Percentiles rank a stretch among this genome's conserved stretches.
phyloP scores from a whole-genome alignment of 2,113 vertebrate species.

The Bubo blakistoni region DNA sequence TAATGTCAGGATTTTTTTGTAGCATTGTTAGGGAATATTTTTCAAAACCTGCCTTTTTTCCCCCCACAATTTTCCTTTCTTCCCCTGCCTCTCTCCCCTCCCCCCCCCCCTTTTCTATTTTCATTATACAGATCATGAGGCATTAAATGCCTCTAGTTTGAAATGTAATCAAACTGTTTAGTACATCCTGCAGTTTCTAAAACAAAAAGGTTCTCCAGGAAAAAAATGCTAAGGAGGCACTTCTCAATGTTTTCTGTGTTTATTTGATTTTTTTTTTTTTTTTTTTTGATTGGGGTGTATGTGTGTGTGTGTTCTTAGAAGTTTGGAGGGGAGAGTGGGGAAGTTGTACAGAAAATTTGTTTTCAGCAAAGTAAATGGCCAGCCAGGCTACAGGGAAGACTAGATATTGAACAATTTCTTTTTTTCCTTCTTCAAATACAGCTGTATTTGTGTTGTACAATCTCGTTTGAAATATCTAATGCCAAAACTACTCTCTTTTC shows the following conservation, averaged over 20 bases:
- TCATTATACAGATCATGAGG: neutral
- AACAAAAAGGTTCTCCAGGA: neutral
- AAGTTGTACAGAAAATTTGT: neutral
- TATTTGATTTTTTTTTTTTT: neutral
- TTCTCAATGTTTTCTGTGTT: neutral
- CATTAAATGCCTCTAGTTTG: neutral
- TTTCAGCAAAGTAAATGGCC: neutral
- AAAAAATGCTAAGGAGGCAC: neutral
- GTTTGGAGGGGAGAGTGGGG: neutral
- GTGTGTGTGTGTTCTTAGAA: neutral
- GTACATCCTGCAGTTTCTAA: neutral
- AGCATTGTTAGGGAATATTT: conserved; percentile 72
- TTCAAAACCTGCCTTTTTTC: neutral
- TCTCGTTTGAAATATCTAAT: neutral
- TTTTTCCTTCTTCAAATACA: neutral
- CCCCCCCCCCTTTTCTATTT: neutral
- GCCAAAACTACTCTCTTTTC: neutral
- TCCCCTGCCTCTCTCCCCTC: no score
- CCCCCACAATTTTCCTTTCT: conserved; percentile 2
- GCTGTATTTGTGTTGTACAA: neutral
- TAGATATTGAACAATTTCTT: neutral
- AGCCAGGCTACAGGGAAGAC: neutral
- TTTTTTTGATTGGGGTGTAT: neutral
- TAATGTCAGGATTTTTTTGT: conserved; percentile 61
- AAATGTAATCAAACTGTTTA: neutral